phyloP scores from a whole-genome alignment of 2,113 vertebrate species.

The Tragelaphus scriptus region DNA sequence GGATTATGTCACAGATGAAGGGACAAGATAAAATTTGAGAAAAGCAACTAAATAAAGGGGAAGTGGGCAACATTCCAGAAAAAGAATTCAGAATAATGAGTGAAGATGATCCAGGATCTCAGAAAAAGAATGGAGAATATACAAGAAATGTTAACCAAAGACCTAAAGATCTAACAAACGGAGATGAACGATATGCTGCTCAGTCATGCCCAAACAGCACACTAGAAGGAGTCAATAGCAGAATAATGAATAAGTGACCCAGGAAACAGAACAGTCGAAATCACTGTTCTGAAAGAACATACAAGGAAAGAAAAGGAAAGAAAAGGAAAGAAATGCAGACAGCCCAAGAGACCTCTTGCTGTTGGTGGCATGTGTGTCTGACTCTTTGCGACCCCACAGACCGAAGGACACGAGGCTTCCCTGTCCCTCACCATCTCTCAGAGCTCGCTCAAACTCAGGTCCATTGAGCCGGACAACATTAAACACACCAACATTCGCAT shows the following conservation, averaged over 20 bases:
- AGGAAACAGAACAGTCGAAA: not conserved
- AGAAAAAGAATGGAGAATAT: not conserved
- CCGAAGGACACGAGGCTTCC: fast-evolving
- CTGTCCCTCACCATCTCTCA: not conserved
- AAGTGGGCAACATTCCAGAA: not conserved
- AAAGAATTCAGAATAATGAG: not conserved
- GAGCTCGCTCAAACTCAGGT: not conserved
- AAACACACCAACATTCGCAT: not conserved
- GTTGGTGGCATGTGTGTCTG: not conserved
- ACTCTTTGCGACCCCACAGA: not conserved
- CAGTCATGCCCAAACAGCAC: fast-evolving
- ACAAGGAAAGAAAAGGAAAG: not conserved
- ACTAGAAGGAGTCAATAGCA: not conserved
- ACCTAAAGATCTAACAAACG: not conserved
- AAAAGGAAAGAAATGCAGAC: not conserved
- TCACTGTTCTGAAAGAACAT: not conserved
- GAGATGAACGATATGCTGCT: not conserved
- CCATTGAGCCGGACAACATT: not conserved
- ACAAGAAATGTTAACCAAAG: not conserved
- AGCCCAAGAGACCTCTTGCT: not conserved
- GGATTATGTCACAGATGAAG: not conserved
- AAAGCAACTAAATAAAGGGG: not conserved
- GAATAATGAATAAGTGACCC: not conserved
- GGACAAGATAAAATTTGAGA: not conserved
- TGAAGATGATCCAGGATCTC: not conserved